These are phyloP conservation scores for Tetanocera ferruginea DNA, from an alignment of 2,888 invertebrate species.

Conservation along the genomic window DNA sequence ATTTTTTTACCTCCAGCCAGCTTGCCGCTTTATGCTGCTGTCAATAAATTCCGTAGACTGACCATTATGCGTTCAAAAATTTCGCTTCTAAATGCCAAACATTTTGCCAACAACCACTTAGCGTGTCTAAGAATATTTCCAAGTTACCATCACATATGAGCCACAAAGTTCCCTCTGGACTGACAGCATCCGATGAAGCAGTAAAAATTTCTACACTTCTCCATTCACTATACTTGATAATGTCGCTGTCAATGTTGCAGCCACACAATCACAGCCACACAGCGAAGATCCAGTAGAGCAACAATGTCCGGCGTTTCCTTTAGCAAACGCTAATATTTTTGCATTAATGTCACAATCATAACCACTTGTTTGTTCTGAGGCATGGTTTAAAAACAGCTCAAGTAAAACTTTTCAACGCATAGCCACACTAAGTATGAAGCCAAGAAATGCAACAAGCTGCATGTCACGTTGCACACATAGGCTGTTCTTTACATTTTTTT, in stretches of 20 bases:
- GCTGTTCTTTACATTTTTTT: not conserved
- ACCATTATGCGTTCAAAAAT: not conserved
- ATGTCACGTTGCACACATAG: not conserved
- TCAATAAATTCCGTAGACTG: conserved; percentile 3
- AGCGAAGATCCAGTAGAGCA: not conserved
- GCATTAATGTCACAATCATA: conserved; percentile 36
- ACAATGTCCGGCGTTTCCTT: not conserved
- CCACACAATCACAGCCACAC: not conserved
- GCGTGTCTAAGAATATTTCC: conserved; percentile 12
- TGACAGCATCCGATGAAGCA: not conserved
- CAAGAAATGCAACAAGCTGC: not conserved
- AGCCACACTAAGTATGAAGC: not conserved
- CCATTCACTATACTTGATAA: not conserved
- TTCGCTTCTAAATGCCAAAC: conserved; percentile 19
- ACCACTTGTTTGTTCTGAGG: conserved; percentile 19
- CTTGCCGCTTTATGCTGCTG: not conserved
- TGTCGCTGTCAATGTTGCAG: not conserved
- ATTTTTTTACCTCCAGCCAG: not conserved
- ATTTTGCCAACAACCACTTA: conserved; percentile 15
- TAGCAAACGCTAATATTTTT: conserved; percentile 18
- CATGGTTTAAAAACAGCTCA: not conserved
- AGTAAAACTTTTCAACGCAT: not conserved
- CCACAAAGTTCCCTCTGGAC: not conserved
- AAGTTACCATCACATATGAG: not conserved
- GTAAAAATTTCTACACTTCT: not conserved